These are phyloP conservation scores for Drosophila robusta DNA, from an alignment of 2,888 invertebrate genomes.

Conservation along the genomic window DNA sequence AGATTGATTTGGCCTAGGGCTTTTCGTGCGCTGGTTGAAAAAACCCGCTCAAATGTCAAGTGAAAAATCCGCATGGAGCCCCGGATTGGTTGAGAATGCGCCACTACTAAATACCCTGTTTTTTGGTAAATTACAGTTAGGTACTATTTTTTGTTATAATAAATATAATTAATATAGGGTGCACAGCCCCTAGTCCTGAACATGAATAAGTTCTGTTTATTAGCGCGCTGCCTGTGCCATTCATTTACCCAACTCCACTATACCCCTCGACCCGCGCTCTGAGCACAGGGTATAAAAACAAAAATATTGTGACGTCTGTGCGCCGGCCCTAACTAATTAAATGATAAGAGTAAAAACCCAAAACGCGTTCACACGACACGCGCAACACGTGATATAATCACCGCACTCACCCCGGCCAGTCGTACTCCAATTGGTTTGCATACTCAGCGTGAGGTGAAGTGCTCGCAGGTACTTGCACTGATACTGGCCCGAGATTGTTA, in stretches of 20 bases:
- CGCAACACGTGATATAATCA: constrained; percentile 32
- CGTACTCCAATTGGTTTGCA: constrained; percentile 8
- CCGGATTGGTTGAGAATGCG: background rate
- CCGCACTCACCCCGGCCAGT: constrained; percentile 10
- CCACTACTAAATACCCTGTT: constrained; percentile 2
- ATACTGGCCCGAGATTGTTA: constrained; percentile 6
- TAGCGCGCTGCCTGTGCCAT: no score
- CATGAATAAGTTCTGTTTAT: no score
- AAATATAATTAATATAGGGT: no score
- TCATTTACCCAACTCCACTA: no score
- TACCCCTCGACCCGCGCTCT: no score
- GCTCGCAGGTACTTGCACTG: constrained; percentile 4
- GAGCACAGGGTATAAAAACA: background rate
- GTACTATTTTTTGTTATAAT: no score
- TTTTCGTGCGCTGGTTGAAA: no score
- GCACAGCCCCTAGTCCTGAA: no score
- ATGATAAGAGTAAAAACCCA: constrained; percentile 53
- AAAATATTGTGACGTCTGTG: constrained; percentile 30
- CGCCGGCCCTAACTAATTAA: constrained; percentile 55
- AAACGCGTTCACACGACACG: constrained; percentile 36
- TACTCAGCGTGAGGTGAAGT: background rate
- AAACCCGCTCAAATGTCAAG: no score
- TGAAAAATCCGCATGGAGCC: no score
- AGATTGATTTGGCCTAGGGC: background rate
- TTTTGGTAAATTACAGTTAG: no score